Conservation (phyloP, 2,797 vertebrate genomes). For the Pangasius macronema region DNA sequence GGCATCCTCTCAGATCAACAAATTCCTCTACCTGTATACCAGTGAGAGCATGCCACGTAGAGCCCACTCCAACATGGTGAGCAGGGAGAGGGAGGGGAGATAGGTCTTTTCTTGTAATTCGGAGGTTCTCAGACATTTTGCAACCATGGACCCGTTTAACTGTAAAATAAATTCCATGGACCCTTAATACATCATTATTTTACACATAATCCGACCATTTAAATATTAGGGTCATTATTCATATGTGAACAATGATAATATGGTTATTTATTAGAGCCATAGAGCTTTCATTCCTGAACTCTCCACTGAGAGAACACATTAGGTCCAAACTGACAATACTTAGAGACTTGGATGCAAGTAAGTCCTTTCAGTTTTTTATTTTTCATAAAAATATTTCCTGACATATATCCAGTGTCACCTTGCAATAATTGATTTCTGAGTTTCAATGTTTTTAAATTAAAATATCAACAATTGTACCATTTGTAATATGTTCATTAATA, state of each 20-base stretch:
- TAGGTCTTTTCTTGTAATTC: background rate
- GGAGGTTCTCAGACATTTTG: background rate
- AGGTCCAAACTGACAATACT: background rate
- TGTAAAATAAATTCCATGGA: background rate
- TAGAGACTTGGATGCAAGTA: background rate
- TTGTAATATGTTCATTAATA: no score
- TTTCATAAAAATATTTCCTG: no score
- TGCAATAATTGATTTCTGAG: no score
- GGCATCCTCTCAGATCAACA: conserved; percentile 90
- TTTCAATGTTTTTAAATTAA: no score
- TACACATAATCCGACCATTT: background rate
- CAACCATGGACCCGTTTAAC: background rate
- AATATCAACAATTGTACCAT: no score
- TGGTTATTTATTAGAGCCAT: background rate
- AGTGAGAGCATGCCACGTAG: conserved; percentile 90
- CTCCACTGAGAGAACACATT: background rate
- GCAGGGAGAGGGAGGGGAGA: conserved; percentile 8
- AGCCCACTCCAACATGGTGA: conserved; percentile 93
- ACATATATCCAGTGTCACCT: no score
- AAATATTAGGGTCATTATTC: background rate
- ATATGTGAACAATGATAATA: background rate
- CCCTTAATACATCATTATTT: background rate
- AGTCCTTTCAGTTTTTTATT: no score
- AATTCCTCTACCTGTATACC: conserved; percentile 92
- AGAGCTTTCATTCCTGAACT: background rate